Percentiles rank a stretch among this genome's conserved stretches.
Conservation (phyloP, 2,888 invertebrate genomes). For the Ichneumoninae sp. region DNA sequence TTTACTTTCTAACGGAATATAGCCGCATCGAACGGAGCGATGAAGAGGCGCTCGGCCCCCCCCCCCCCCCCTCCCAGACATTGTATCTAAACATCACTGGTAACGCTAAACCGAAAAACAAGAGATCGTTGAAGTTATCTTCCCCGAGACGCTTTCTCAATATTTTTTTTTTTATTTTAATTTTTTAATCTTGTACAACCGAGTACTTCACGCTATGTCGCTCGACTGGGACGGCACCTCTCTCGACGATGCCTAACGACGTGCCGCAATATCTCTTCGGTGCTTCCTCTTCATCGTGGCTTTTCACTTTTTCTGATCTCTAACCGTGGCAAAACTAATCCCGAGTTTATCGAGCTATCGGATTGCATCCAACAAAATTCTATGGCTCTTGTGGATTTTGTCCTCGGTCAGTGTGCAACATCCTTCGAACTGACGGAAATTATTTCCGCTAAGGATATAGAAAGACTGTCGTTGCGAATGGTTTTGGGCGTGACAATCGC, state of each 20-base stretch:
- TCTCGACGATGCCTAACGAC: conserved; percentile 24
- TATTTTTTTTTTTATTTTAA: conserved; percentile 20
- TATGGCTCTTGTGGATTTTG: background rate
- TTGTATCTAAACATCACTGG: conserved; percentile 48
- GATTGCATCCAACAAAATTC: conserved; percentile 9
- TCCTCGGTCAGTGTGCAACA: conserved; percentile 13
- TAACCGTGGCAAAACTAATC: background rate
- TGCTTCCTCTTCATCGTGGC: conserved; percentile 50
- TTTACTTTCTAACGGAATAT: conserved; percentile 64
- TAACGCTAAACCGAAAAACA: conserved; percentile 23
- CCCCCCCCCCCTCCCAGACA: background rate
- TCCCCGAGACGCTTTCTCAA: conserved; percentile 52
- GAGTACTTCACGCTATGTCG: conserved; percentile 40
- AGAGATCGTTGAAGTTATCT: conserved; percentile 34
- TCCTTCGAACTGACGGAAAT: conserved; percentile 15
- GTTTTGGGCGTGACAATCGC: conserved; percentile 37
- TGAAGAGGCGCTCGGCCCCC: conserved; percentile 1
- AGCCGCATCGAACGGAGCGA: conserved; percentile 37
- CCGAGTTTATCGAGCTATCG: conserved; percentile 17
- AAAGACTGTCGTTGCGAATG: background rate
- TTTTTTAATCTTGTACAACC: background rate
- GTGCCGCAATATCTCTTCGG: conserved; percentile 53
- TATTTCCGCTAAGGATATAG: background rate
- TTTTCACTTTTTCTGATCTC: conserved; percentile 64
- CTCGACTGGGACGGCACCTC: conserved; percentile 31